A percentile compares a stretch with the other conserved stretches of the same genome.
These are phyloP conservation scores for Harpagifer antarcticus DNA, from an alignment of 2,797 vertebrate species.

Conservation along the genomic window DNA sequence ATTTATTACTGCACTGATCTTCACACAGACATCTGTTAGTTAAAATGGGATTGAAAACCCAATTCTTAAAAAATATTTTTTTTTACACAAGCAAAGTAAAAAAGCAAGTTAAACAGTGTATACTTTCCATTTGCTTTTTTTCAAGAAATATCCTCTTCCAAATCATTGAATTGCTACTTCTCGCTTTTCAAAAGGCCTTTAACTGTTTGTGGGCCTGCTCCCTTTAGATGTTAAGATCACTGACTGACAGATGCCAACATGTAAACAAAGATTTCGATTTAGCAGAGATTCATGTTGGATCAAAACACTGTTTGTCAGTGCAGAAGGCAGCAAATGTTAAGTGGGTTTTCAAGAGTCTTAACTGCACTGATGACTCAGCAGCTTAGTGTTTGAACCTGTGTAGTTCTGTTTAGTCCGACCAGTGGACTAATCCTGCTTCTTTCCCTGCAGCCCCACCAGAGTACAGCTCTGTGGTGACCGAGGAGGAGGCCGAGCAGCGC, in stretches of 20 bases:
- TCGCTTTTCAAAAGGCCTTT: not conserved
- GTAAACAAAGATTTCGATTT: conserved; percentile 26
- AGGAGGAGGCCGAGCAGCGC: conserved; percentile 79
- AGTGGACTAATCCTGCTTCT: conserved; percentile 36
- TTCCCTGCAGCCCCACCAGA: conserved; percentile 91
- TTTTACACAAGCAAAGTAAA: too few relatives aligned
- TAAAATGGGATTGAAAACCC: not conserved
- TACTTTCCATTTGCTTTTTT: not conserved
- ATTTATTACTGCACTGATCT: not conserved
- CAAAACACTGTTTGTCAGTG: conserved; percentile 20
- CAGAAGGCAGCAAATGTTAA: conserved; percentile 22
- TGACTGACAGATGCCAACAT: conserved; percentile 22
- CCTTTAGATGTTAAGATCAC: conserved; percentile 10
- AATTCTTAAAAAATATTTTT: too few relatives aligned
- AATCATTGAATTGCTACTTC: not conserved
- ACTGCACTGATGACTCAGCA: conserved; percentile 39
- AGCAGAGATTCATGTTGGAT: conserved; percentile 16
- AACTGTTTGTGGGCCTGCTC: not conserved
- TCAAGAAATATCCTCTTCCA: not conserved
- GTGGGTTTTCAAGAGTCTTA: conserved; percentile 40
- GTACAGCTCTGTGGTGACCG: conserved; percentile 90
- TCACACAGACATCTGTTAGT: not conserved
- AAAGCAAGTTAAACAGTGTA: not conserved
- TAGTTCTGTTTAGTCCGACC: conserved; percentile 33
- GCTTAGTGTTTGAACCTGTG: conserved; percentile 42